Conservation (phyloP, 2,797 vertebrate genomes). For the Florisuga fusca region DNA sequence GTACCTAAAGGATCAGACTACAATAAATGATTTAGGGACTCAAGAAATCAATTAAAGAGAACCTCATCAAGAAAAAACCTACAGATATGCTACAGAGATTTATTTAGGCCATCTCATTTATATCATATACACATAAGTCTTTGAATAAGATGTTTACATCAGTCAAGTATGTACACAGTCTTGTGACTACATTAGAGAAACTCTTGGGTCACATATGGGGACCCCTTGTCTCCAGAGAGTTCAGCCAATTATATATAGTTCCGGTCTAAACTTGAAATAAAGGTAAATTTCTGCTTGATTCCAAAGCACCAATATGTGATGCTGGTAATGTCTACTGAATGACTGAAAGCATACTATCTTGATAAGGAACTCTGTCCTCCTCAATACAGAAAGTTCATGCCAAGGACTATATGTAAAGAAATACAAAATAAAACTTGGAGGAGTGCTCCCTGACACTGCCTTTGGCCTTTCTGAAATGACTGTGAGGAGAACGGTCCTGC, state of each 20-base stretch:
- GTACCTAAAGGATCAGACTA: background rate
- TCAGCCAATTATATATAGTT: background rate
- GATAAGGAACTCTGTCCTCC: background rate
- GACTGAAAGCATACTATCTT: background rate
- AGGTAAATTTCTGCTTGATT: background rate
- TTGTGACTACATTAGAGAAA: background rate
- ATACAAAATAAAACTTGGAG: background rate
- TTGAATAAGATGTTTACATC: background rate
- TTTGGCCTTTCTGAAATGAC: background rate
- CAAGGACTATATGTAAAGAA: background rate
- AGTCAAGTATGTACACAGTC: background rate
- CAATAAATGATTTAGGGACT: background rate
- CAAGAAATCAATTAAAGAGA: background rate
- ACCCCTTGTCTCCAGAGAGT: background rate
- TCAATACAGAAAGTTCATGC: background rate
- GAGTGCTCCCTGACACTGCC: background rate
- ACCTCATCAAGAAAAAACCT: background rate
- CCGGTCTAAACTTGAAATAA: background rate
- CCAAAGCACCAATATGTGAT: background rate
- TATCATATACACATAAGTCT: background rate
- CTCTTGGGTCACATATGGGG: background rate
- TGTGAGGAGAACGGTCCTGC: background rate
- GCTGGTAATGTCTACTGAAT: background rate
- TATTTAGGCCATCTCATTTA: background rate
- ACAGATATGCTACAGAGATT: background rate